Base-by-base conservation (phyloP, 2,797 vertebrate genomes). In the Crenichthys baileyi region DNA sequence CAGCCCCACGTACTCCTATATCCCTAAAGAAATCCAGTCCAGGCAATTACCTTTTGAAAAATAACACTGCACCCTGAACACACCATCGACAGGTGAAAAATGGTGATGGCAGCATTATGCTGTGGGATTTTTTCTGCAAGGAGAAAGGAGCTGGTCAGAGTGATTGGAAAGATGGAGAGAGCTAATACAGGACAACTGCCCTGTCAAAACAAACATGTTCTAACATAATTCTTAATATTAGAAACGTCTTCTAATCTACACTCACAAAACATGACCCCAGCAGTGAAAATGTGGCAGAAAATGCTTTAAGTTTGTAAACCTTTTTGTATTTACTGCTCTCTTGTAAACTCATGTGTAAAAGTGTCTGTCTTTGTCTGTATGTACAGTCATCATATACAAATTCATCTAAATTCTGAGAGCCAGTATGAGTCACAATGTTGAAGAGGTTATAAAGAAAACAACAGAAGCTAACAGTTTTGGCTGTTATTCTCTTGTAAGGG, bases 221-320 rank as follows among this genome's bases (percentile, higher is more conserved):
- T 31, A 4, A 8, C 29, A 36, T 7, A 63, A 13, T 31, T 61
- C 29, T 61, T 65, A 2, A 36, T 18, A 4, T 22, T 39, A 8
- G 63, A 63, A 20, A 41, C 11, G 12, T 22, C 18, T 41, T 67
- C 20, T 8, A 67, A 41, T 41, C 18, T 63, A 16, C 36, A 41
- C 12, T 55, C 15, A 5, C 18, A 48, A 41, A 6, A 1, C 53
- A 63, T 24, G 31, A 79, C 41, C 11, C 20, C 70, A 76, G 53
- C n/a, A 26, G 20, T 56, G 12, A 51, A 77, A 72, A 61, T n/a
- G 44, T 68, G 13, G 24, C 12, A 24, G 41, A 31, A 44, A 48
- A 55, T 56, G 18, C 65, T 46, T 58, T 74, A 70, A 78, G 67
- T 50, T 29, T 16, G 46, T 48, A 26, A 82, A 24, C 13, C 20